Evolutionary conservation across 2,888 invertebrate genomes (phyloP).

Genomic region (Phengaris alcon): DNA sequence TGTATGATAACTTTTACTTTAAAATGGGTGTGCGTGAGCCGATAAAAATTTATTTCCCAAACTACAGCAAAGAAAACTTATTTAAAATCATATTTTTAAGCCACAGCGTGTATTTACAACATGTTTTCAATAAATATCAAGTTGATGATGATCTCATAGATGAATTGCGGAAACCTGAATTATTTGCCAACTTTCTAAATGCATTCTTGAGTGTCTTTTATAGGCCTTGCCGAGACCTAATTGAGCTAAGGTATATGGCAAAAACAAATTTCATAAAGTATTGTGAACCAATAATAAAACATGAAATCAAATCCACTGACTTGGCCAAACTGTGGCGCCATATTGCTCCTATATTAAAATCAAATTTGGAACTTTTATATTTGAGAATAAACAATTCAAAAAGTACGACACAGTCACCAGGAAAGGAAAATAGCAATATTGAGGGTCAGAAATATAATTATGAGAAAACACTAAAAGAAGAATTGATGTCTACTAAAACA

Average conservation of each 20-base stretch:
- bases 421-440: constrained; percentile 57
- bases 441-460: constrained; percentile 47
- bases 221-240: constrained; percentile 89
- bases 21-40: constrained; percentile 86
- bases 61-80: constrained; percentile 87
- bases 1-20: constrained; percentile 88
- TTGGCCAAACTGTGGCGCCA: constrained; percentile 88
- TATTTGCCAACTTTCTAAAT: constrained; percentile 89
- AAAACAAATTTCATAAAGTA: constrained; percentile 86
- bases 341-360: constrained; percentile 86
- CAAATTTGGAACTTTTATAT: constrained; percentile 88
- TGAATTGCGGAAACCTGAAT: constrained; percentile 68
- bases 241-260: constrained; percentile 90
- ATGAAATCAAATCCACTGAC: constrained; percentile 82
- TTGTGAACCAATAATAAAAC: constrained; percentile 86
- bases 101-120: constrained; percentile 57
- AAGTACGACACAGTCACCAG: constrained; percentile 49
- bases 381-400: constrained; percentile 78
- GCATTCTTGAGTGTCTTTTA: constrained; percentile 91
- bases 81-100: constrained; percentile 68
- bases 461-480: constrained; percentile 65
- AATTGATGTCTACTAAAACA: constrained; percentile 71
- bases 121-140: constrained; percentile 53
- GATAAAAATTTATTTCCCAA: constrained; percentile 86
- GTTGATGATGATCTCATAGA: constrained; percentile 50